These are phyloP conservation scores for Ramazzottius varieornatus DNA, from an alignment of 2,888 invertebrate genomes.

Conservation along the genomic window DNA sequence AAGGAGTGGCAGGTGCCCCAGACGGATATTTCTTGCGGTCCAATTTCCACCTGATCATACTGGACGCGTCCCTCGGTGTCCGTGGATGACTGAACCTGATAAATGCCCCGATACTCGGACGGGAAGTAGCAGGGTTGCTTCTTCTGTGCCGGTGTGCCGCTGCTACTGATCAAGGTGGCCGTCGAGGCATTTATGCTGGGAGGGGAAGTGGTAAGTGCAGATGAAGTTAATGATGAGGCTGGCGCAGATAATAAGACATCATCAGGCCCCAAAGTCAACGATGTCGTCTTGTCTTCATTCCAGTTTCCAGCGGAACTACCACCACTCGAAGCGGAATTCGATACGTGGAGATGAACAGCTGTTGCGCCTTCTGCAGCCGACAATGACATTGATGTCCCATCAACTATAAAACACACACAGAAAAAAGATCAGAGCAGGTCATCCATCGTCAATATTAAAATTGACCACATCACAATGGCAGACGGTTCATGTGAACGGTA, in stretches of 20 bases:
- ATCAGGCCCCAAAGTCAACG: background rate
- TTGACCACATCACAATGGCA: too few relatives aligned
- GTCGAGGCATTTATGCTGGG: background rate
- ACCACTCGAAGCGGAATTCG: too few relatives aligned
- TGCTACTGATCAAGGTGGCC: background rate
- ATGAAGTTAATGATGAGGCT: background rate
- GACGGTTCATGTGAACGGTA: too few relatives aligned
- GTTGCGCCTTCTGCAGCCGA: too few relatives aligned
- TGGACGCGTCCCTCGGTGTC: conserved; percentile 23
- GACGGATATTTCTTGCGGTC: conserved; percentile 35
- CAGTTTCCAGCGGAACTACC: too few relatives aligned
- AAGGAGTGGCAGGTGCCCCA: conserved; percentile 37
- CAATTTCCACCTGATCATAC: conserved; percentile 34
- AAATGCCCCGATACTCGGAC: conserved; percentile 37
- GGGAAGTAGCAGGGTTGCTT: conserved; percentile 34
- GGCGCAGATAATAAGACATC: background rate
- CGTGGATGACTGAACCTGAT: conserved; percentile 29
- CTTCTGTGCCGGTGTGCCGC: conserved; percentile 8
- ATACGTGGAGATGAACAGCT: too few relatives aligned
- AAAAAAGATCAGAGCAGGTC: too few relatives aligned
- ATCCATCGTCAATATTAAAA: too few relatives aligned
- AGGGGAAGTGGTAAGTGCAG: background rate
- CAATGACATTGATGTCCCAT: too few relatives aligned
- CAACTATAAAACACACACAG: too few relatives aligned
- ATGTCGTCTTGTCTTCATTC: too few relatives aligned